Conservation (phyloP, 92 coral and sea anemone species). For the Palythoa caribaeorum region DNA sequence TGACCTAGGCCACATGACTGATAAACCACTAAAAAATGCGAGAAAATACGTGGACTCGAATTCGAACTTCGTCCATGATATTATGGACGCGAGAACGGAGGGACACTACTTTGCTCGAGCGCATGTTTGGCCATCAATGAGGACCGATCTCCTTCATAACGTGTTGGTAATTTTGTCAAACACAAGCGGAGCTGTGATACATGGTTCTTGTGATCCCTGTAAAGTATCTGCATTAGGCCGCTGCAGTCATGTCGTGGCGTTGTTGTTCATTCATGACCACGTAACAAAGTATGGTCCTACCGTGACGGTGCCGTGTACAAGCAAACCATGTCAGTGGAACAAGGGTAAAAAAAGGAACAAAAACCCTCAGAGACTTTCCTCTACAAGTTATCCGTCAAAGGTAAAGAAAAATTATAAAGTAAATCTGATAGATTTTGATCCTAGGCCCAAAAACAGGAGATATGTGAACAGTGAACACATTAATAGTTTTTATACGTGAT, state of each 20-base stretch:
- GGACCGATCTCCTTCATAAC: slow-evolving; percentile 53
- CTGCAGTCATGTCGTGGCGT: slow-evolving; percentile 48
- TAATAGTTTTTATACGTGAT: slow-evolving; percentile 26
- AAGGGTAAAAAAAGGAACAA: slow-evolving; percentile 53
- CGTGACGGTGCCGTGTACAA: slow-evolving; percentile 16
- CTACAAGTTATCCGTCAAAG: slow-evolving; percentile 55
- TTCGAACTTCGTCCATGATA: slow-evolving; percentile 62
- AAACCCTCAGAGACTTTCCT: slow-evolving; percentile 54
- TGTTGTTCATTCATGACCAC: slow-evolving; percentile 52
- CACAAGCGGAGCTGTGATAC: slow-evolving; percentile 48
- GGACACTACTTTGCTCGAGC: slow-evolving; percentile 63
- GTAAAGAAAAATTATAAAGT: slow-evolving; percentile 21
- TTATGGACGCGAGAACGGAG: slow-evolving; percentile 39
- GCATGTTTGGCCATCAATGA: slow-evolving; percentile 79
- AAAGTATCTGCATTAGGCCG: slow-evolving; percentile 45
- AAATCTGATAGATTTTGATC: slow-evolving; percentile 53
- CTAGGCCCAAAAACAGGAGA: slow-evolving; percentile 50
- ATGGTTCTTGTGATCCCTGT: slow-evolving; percentile 47
- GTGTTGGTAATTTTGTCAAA: slow-evolving; percentile 48
- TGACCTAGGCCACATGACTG: slow-evolving; percentile 65
- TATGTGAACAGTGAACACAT: slow-evolving; percentile 24
- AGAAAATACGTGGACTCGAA: slow-evolving; percentile 70
- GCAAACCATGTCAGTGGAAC: slow-evolving; percentile 15
- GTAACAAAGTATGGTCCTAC: slow-evolving; percentile 43
- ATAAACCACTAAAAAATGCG: slow-evolving; percentile 64